Evolutionary conservation across 1,140 invertebrate genomes (phyloP), one percentile per base, ranked within the genome.

Genomic region (Pseudomyrmex flavicornis): DNA sequence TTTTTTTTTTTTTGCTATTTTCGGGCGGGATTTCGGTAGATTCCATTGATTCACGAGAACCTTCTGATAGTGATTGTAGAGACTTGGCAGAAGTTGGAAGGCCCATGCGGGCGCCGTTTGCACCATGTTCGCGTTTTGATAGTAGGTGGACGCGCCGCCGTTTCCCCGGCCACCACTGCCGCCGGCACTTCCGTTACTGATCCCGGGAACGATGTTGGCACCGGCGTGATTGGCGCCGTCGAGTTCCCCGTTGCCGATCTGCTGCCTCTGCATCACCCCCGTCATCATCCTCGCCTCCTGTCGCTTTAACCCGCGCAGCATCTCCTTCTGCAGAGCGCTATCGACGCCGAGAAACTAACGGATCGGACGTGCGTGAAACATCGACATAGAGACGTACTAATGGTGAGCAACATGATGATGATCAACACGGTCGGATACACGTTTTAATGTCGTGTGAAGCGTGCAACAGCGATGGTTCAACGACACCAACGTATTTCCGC

Each of bases 31-130:
- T 8, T 20, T 52, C 50, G 46, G 66, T 17, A 44, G 69, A 52
- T 63, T 65, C 58, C 54, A 2, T 56, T 20, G 73, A 48, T 46
- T 80, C 62, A 66, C 52, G 87, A 88, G 94, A 96, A 97, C 97
- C 97, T 98, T 98, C 95, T 97, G 97, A 91, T 97, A 97, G 92
- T 96, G 96, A 93, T 96, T 96, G 95, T 97, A 97, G 89, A 98
- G 95, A 89, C 96, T 96, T 86, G 97, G 97, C 92, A 97, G 95
- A 82, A 97, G 96, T 95, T 98, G 97, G 95, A 97, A 98, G 92
- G 97, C 96, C 97, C 97, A 97, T 48, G 96, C 95, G 86, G 97
- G 96, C 88, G 96, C 94, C 66, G 95, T 91, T 90, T 95, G 94
- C 62, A 92, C 93, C 73, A 93, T 89, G 85, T 94, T 93, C 88